These are phyloP conservation scores for Discoglossus pictus DNA, from an alignment of 2,797 vertebrate species.

Conservation along the genomic window DNA sequence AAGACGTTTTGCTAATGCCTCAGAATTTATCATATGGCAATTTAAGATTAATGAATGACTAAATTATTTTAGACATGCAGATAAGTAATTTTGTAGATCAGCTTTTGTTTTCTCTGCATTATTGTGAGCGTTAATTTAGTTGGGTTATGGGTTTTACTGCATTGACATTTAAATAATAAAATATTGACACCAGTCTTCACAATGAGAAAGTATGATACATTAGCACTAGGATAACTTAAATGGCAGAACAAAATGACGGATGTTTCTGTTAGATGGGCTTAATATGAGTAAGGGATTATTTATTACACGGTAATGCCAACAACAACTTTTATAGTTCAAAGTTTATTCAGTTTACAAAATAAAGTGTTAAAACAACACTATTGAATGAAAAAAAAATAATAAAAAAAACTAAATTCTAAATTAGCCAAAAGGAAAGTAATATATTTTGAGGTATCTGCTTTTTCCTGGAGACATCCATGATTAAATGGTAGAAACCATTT, in stretches of 20 bases:
- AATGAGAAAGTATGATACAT: conserved; percentile 21
- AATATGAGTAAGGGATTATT: too few relatives aligned
- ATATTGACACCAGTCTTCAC: conserved; percentile 9
- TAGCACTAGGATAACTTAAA: background rate
- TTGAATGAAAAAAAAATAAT: too few relatives aligned
- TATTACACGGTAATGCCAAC: too few relatives aligned
- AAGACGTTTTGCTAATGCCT: conserved; percentile 12
- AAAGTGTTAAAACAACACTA: too few relatives aligned
- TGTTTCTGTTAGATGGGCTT: background rate
- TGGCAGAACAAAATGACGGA: background rate
- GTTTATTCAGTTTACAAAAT: too few relatives aligned
- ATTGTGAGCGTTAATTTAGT: conserved; percentile 13
- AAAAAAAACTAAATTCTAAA: too few relatives aligned
- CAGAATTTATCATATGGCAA: conserved; percentile 16
- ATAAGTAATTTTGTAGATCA: conserved; percentile 22
- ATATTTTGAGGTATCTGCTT: too few relatives aligned
- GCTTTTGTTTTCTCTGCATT: conserved; percentile 4
- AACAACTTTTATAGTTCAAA: too few relatives aligned
- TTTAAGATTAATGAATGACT: conserved; percentile 20
- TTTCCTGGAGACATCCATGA: too few relatives aligned
- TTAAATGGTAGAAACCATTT: too few relatives aligned
- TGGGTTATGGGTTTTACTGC: conserved; percentile 11
- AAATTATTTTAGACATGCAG: conserved; percentile 1
- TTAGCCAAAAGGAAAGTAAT: too few relatives aligned
- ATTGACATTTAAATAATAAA: conserved; percentile 31